Percentiles rank a stretch among this genome's conserved stretches.
Evolutionary conservation across 2,113 vertebrate species (phyloP).

Genomic region (Psephotus haematonotus): DNA sequence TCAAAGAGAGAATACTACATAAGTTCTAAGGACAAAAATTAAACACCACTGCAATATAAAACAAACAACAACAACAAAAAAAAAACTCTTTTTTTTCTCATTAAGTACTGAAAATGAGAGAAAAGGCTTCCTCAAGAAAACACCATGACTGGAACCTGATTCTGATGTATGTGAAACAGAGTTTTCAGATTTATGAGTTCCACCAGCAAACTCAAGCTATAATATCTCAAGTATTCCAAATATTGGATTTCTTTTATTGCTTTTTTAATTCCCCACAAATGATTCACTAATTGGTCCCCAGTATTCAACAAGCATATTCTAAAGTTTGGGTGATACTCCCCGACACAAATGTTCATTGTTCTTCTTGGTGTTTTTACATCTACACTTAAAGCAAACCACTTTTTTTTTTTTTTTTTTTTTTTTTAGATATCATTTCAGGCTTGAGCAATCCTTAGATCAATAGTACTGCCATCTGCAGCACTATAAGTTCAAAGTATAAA

Average conservation of each 20-base stretch:
- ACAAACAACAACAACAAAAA: accelerated
- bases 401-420: not conserved
- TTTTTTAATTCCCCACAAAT: not conserved
- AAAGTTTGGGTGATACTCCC: not conserved
- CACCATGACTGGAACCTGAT: not conserved
- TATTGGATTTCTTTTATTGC: not conserved
- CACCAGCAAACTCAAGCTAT: not conserved
- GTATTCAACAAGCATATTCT: not conserved
- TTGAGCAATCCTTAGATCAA: slow-evolving; percentile 43
- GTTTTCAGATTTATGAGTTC: not conserved
- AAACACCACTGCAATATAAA: not conserved
- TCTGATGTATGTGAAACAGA: not conserved
- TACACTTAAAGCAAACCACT: not conserved
- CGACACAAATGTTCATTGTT: not conserved
- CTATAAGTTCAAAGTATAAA: slow-evolving; percentile 36
- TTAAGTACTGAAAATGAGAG: not conserved
- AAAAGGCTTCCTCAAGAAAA: not conserved
- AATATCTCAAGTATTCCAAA: not conserved
- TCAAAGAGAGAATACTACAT: not conserved
- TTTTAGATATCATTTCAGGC: not conserved
- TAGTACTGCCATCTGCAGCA: not conserved
- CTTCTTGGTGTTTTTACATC: not conserved
- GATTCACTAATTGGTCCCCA: not conserved
- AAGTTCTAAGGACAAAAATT: not conserved
- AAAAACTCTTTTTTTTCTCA: not conserved